Conservation (phyloP, 2,113 vertebrate genomes). For the Leucopsar rothschildi region DNA sequence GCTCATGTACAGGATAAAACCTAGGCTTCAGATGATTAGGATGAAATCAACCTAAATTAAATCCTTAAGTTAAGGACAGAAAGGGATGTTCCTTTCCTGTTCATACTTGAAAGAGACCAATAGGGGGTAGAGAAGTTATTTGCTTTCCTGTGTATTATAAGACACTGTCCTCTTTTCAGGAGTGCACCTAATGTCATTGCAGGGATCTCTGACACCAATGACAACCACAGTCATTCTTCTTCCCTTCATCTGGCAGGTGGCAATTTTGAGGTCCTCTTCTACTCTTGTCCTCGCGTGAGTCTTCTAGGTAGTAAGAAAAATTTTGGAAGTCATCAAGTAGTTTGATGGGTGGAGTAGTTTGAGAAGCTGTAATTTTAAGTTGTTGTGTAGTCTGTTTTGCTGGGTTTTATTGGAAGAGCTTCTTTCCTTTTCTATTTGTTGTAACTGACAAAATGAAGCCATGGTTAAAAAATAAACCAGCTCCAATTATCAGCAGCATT, state of each 20-base stretch:
- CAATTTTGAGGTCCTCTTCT: background rate
- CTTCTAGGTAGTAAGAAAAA: background rate
- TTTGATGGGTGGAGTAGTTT: background rate
- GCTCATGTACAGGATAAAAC: background rate
- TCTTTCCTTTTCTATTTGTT: background rate
- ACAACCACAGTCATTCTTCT: background rate
- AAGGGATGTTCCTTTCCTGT: background rate
- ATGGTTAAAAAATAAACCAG: conserved; percentile 56
- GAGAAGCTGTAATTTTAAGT: background rate
- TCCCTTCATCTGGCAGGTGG: background rate
- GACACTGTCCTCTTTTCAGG: background rate
- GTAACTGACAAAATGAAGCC: conserved; percentile 47
- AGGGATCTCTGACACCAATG: background rate
- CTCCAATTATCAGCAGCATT: conserved; percentile 18
- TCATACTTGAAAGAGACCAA: background rate
- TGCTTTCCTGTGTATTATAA: background rate
- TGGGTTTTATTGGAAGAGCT: background rate
- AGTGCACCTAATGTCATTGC: background rate
- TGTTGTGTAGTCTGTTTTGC: too few species aligned
- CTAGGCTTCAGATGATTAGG: background rate
- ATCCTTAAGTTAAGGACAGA: background rate
- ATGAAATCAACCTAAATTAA: background rate
- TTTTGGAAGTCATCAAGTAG: background rate
- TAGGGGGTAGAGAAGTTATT: background rate
- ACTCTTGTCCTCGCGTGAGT: background rate